Percentiles rank a stretch among this genome's conserved stretches.
Conservation (phyloP, 2,797 vertebrate species). For the Anguilla obscura region DNA sequence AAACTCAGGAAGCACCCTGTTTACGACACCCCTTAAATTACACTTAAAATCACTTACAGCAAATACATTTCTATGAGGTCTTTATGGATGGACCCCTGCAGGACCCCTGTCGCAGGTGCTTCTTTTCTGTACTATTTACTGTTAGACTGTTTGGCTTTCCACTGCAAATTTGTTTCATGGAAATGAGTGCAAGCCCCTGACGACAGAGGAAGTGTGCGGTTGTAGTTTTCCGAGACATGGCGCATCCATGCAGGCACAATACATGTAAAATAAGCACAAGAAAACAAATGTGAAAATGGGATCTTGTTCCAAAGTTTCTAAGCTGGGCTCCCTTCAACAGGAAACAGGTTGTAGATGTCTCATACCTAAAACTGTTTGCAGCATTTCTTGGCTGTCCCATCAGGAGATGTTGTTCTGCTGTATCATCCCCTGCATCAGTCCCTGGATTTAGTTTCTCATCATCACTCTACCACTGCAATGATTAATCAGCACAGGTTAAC, state of each 20-base stretch:
- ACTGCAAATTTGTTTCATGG: slow-evolving; percentile 19
- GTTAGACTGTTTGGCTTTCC: background rate
- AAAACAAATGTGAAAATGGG: background rate
- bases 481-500: slow-evolving; percentile 11
- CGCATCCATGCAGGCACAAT: background rate
- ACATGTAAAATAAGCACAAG: slow-evolving; percentile 7
- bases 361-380: background rate
- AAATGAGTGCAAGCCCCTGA: slow-evolving; percentile 7
- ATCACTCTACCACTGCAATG: background rate
- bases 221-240: background rate
- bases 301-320: slow-evolving; percentile 24
- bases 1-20: slow-evolving; percentile 12
- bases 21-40: slow-evolving; percentile 27
- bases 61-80: slow-evolving; percentile 25
- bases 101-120: slow-evolving; percentile 9
- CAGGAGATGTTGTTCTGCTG: background rate
- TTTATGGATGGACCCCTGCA: background rate
- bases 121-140: slow-evolving; percentile 22
- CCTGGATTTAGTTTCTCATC: slow-evolving; percentile 6
- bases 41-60: slow-evolving; percentile 16
- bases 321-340: background rate
- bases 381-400: background rate
- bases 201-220: background rate
- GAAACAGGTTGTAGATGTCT: slow-evolving; percentile 18
- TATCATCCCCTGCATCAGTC: background rate